Percentiles rank a stretch among this genome's conserved stretches.
phyloP scores from a whole-genome alignment of 1,140 invertebrate genomes.

The Brachionus rotundiformis region DNA sequence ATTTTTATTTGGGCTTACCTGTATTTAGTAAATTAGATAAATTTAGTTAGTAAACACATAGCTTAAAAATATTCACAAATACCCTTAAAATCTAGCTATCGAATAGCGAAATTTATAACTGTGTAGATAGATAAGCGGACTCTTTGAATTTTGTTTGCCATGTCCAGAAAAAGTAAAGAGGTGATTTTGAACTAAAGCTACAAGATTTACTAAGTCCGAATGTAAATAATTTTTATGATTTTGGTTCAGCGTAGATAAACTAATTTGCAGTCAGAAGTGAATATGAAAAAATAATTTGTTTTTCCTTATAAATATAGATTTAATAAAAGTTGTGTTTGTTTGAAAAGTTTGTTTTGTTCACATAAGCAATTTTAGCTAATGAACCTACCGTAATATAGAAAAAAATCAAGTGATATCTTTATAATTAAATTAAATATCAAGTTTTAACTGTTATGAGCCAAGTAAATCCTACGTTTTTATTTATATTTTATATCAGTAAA shows the following conservation, averaged over 20 bases:
- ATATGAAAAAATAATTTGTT: too few relatives aligned
- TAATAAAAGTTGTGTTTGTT: background rate
- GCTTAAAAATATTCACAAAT: background rate
- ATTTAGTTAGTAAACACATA: background rate
- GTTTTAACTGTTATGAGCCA: background rate
- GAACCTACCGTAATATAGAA: background rate
- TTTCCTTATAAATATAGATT: too few relatives aligned
- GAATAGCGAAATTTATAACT: background rate
- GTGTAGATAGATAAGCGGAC: background rate
- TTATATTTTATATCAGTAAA: background rate
- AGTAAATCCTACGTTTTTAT: too few relatives aligned
- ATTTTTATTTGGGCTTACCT: background rate
- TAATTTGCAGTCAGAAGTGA: background rate
- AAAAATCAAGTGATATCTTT: background rate
- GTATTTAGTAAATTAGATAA: background rate
- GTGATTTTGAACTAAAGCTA: background rate
- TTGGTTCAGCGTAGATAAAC: background rate
- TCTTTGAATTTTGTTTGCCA: background rate
- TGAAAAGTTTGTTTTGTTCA: background rate
- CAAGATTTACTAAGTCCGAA: background rate
- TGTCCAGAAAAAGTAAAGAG: background rate
- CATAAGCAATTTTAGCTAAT: background rate
- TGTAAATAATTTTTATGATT: slow-evolving; percentile 1
- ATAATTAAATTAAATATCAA: background rate
- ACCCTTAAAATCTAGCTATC: background rate